Evolutionary conservation across 2,113 vertebrate genomes (phyloP), one percentile per base, ranked within the genome.

Genomic region (Onychostruthus taczanowskii): DNA sequence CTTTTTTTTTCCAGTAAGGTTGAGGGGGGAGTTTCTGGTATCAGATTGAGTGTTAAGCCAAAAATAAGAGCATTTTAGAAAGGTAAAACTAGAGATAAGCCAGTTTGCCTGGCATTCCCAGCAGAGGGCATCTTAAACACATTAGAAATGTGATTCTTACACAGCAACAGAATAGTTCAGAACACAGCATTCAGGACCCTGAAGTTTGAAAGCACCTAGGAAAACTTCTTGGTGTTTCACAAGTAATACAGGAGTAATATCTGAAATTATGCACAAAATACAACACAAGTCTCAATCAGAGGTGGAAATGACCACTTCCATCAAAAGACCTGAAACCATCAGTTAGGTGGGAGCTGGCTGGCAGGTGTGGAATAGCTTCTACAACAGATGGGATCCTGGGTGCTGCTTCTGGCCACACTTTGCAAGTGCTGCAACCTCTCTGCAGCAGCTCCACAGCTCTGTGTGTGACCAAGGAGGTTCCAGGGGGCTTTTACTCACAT

Each of bases 71-170:
- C 35, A 76, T 77, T 81, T 73, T 50, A 87, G 52, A 28, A 93
- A 95, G 69, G 3, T 75, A 33, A 87, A 97, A 93, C 74, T 87
- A 59, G 14, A 39, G 11, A 13, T 23, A 63, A 94, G 20, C 46
- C 88, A 86, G 78, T 94, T 96, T 95, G 93, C 89, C 95, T 37
- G 82, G 67, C 84, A 97, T 97, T 95, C 93, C 98, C 98, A 98
- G 97, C 96, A 98, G 98, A 98, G 98, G 98, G 98, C 98, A 97
- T 96, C 97, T 97, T 94, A 75, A 89, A 84, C 97, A 97, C 97
- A 84, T 76, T 14, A 84, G 46, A 95, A 90, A 81, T 77, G 28
- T 58, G 66, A 49, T 33, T 78, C 41, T 80, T 44, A 30, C 4
- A 23, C 31, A 55, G 72, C 52, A 61, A 19, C 23, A 78, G 72